Conservation (phyloP, 2,888 invertebrate genomes). For the Callimorpha dominula region DNA sequence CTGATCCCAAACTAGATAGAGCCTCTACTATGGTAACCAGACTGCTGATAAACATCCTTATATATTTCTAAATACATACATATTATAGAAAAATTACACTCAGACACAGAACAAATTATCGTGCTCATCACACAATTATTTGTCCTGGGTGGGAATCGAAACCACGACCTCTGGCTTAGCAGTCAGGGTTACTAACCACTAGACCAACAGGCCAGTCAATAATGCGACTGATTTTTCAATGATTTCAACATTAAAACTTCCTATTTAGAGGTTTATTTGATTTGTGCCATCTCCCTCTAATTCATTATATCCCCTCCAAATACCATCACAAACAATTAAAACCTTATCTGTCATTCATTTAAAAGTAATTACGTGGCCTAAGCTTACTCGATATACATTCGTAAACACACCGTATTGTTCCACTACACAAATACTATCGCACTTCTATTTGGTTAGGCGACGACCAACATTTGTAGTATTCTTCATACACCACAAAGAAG, state of each 20-base stretch:
- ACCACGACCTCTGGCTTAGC: too few species aligned
- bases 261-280: not conserved
- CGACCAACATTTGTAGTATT: slow-evolving; percentile 56
- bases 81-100: too few species aligned
- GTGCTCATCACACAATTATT: too few species aligned
- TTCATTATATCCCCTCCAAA: not conserved
- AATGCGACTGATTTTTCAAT: not conserved
- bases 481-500: slow-evolving; percentile 58
- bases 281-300: not conserved
- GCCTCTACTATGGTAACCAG: too few species aligned
- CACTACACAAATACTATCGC: slow-evolving; percentile 41
- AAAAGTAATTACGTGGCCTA: slow-evolving; percentile 14
- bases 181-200: too few species aligned
- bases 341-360: not conserved
- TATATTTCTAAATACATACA: too few species aligned
- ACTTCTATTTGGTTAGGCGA: slow-evolving; percentile 48
- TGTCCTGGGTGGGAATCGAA: too few species aligned
- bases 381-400: slow-evolving; percentile 25
- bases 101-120: too few species aligned
- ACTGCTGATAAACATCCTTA: too few species aligned
- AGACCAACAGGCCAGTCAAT: too few species aligned
- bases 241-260: not conserved
- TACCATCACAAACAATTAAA: not conserved
- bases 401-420: slow-evolving; percentile 38
- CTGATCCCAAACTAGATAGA: too few species aligned